Conservation (phyloP, 1,140 invertebrate genomes). For the Drosophila arizonae region DNA sequence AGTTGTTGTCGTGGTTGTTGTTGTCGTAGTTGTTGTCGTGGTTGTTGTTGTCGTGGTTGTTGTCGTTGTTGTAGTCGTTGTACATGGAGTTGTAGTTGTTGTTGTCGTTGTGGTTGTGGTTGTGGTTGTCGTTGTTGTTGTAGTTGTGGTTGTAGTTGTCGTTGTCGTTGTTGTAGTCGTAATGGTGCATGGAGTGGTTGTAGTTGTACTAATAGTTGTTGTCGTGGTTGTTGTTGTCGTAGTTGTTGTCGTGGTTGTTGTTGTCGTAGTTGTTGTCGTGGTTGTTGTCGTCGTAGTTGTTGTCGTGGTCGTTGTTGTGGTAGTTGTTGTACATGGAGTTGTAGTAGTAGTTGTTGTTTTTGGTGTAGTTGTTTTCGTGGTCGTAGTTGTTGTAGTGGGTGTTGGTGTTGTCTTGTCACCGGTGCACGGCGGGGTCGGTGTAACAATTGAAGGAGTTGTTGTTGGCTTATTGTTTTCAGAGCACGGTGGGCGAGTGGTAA, state of each 20-base stretch:
- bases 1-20: too few relatives aligned
- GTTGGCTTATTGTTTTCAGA: conserved; percentile 7
- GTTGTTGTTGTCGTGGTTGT: too few relatives aligned
- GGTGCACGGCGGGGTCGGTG: conserved; percentile 1
- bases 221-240: conserved; percentile 14
- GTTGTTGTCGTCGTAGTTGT: neutral
- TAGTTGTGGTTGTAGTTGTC: neutral
- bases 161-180: too few relatives aligned
- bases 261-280: conserved; percentile 8
- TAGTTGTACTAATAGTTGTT: neutral
- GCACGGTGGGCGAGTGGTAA: conserved; percentile 33
- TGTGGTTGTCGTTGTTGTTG: too few relatives aligned
- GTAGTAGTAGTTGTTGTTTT: conserved; percentile 21
- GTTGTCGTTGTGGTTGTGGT: too few relatives aligned
- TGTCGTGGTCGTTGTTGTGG: conserved; percentile 18
- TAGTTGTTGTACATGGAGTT: neutral
- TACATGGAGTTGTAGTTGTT: too few relatives aligned
- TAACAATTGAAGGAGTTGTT: conserved; percentile 18
- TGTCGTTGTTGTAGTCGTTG: too few relatives aligned
- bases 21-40: too few relatives aligned
- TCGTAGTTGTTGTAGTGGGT: conserved; percentile 5
- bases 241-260: conserved; percentile 11
- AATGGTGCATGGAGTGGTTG: too few relatives aligned
- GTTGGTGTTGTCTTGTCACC: neutral
- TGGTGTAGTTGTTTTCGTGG: conserved; percentile 3